A percentile compares a stretch with the other conserved stretches of the same genome.
Conservation (phyloP, 2,113 vertebrate genomes). For the Promerops cafer region DNA sequence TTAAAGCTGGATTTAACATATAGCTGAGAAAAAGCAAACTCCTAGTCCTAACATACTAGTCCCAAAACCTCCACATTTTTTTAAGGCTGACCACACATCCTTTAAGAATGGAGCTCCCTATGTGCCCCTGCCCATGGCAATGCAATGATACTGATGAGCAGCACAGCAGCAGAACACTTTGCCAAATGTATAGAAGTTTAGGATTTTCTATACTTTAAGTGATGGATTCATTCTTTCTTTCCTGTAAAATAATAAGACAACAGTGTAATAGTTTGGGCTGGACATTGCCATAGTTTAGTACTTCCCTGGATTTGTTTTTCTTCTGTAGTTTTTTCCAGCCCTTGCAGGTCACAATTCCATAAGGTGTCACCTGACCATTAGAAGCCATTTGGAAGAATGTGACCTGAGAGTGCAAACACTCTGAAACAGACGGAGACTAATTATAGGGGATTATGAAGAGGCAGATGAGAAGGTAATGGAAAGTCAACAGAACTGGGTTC, state of each 20-base stretch:
- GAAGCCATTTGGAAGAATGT: not conserved
- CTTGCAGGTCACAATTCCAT: not conserved
- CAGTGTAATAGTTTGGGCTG: not conserved
- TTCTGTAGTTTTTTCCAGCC: not conserved
- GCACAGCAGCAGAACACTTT: not conserved
- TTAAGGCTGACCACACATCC: not conserved
- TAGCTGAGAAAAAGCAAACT: not conserved
- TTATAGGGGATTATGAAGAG: not conserved
- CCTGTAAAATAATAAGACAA: not conserved
- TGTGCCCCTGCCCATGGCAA: not conserved
- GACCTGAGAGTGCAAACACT: not conserved
- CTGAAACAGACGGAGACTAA: not conserved
- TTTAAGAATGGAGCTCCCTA: not conserved
- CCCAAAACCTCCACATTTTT: not conserved
- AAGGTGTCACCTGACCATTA: not conserved
- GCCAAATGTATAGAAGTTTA: not conserved
- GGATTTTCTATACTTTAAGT: not conserved
- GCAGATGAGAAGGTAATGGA: not conserved
- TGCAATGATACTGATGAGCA: not conserved
- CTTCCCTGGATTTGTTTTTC: not conserved
- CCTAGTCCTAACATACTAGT: not conserved
- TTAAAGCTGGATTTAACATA: not conserved
- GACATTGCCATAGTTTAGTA: not conserved
- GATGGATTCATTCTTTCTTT: not conserved
- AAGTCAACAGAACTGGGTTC: not conserved